Evolutionary conservation across 2,113 vertebrate species (phyloP).

Genomic region (Ciconia boyciana): DNA sequence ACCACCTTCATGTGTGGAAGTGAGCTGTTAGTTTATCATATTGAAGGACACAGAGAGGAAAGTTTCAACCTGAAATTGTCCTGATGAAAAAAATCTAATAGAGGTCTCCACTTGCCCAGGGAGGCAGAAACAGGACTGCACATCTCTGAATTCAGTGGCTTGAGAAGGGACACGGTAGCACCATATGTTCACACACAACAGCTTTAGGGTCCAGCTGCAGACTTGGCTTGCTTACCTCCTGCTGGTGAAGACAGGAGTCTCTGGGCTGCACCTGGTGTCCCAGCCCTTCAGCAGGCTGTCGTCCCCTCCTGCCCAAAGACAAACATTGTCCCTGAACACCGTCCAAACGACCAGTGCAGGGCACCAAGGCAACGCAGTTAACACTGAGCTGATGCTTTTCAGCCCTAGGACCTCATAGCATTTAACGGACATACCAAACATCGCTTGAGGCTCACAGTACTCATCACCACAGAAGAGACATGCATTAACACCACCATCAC

Average conservation of each 20-base stretch:
- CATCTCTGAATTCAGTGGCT: not conserved
- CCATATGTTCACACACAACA: accelerated
- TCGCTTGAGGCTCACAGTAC: not conserved
- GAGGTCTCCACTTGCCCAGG: not conserved
- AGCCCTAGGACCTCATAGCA: not conserved
- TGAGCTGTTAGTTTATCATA: not conserved
- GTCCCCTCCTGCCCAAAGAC: constrained; percentile 83
- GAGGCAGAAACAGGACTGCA: not conserved
- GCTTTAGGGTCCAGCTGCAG: not conserved
- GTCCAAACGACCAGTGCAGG: not conserved
- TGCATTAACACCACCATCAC: not conserved
- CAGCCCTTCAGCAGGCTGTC: constrained; percentile 90
- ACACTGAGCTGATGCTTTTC: not conserved
- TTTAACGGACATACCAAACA: not conserved
- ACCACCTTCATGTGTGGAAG: not conserved
- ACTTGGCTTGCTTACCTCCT: constrained; percentile 66
- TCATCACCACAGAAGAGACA: not conserved
- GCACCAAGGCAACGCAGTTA: not conserved
- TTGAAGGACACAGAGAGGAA: not conserved
- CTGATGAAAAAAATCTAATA: not conserved
- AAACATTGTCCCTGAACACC: not conserved
- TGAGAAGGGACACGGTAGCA: not conserved
- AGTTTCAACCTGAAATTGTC: not conserved
- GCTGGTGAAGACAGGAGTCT: constrained; percentile 80
- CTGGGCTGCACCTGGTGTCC: constrained; percentile 79